phyloP scores from a whole-genome alignment of 1,140 invertebrate genomes.

The Zaprionus capensis region DNA sequence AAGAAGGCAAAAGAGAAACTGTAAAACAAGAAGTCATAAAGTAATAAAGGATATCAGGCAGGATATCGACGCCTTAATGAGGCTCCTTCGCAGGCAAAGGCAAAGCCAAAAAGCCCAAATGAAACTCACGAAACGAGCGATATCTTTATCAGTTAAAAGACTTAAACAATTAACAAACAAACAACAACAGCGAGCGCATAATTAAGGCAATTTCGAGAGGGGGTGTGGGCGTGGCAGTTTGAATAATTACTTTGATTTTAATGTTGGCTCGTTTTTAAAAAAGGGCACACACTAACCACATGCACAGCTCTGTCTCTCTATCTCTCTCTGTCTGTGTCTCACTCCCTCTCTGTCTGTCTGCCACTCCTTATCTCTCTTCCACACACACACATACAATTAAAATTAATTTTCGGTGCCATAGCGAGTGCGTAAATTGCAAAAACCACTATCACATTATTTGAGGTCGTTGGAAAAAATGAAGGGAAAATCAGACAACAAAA shows the following conservation, averaged over 20 bases:
- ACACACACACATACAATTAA: conserved; percentile 62
- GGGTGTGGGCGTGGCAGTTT: conserved; percentile 43
- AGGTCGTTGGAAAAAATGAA: conserved; percentile 23
- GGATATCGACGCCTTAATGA: conserved; percentile 69
- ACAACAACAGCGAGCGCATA: conserved; percentile 62
- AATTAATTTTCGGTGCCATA: conserved; percentile 76
- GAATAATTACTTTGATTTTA: conserved; percentile 82
- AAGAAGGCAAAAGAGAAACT: conserved; percentile 14
- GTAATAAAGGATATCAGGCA: conserved; percentile 73
- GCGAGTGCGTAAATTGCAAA: conserved; percentile 79
- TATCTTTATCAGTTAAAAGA: conserved; percentile 67
- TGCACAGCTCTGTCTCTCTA: background rate
- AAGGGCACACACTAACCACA: conserved; percentile 24
- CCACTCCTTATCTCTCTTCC: background rate
- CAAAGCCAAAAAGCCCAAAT: conserved; percentile 3
- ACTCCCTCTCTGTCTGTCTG: background rate
- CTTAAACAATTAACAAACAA: conserved; percentile 77
- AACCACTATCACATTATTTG: conserved; percentile 82
- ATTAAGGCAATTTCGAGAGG: conserved; percentile 72
- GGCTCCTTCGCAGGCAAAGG: conserved; percentile 25
- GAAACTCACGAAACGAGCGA: conserved; percentile 40
- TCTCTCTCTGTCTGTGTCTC: background rate
- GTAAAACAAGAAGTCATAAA: conserved; percentile 66
- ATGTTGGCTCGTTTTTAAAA: conserved; percentile 40
- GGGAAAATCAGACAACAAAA: conserved; percentile 62